Percentiles rank a stretch among this genome's conserved stretches.
phyloP scores from a whole-genome alignment of 2,797 vertebrate genomes.

The Sebastes wilsoni region DNA sequence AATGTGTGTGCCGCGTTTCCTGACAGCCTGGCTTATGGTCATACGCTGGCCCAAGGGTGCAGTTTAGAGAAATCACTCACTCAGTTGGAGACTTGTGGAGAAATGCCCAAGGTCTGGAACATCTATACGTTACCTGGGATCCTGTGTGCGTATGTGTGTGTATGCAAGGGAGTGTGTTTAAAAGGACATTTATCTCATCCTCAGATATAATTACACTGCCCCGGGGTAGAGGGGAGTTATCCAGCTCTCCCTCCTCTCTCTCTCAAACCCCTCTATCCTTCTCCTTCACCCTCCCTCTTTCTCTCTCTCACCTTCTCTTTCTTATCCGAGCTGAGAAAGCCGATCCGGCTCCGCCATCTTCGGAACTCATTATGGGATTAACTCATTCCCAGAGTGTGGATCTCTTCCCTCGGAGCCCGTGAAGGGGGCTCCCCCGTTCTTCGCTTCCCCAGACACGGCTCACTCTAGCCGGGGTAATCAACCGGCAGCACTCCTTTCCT shows the following conservation, averaged over 20 bases:
- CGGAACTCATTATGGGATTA: constrained; percentile 76
- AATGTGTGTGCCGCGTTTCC: constrained; percentile 59
- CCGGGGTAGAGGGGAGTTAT: constrained; percentile 52
- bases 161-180: constrained; percentile 56
- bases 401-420: constrained; percentile 39
- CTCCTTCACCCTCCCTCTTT: constrained; percentile 20
- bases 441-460: constrained; percentile 28
- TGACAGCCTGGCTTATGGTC: constrained; percentile 69
- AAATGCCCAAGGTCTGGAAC: constrained; percentile 68
- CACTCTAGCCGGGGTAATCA: constrained; percentile 51
- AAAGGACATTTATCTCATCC: constrained; percentile 77
- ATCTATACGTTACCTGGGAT: constrained; percentile 64
- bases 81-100: constrained; percentile 67
- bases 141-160: not conserved
- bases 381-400: constrained; percentile 69
- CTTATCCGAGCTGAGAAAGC: constrained; percentile 54
- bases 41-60: constrained; percentile 66
- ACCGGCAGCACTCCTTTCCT: constrained; percentile 30
- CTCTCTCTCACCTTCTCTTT: constrained; percentile 30
- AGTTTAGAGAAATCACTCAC: constrained; percentile 77
- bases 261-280: constrained; percentile 16
- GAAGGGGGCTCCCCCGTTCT: constrained; percentile 18
- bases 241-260: constrained; percentile 35
- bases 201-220: constrained; percentile 77
- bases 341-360: constrained; percentile 56